A percentile compares a stretch with the other conserved stretches of the same genome.
These are phyloP conservation scores for Corythaixoides concolor DNA, from an alignment of 2,113 vertebrate species.

Conservation along the genomic window DNA sequence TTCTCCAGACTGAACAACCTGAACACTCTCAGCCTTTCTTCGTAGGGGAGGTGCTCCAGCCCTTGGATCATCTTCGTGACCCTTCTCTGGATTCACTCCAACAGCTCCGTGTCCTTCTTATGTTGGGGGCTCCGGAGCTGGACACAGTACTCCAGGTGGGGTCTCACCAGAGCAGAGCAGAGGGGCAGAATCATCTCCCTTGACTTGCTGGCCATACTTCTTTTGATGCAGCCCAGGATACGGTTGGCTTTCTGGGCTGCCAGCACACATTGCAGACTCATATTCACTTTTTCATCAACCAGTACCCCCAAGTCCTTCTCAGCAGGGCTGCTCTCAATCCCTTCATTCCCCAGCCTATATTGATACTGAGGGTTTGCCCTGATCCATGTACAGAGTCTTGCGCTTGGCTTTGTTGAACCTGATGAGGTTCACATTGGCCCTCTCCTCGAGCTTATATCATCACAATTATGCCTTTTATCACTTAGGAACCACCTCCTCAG, in stretches of 20 bases:
- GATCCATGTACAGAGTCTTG: no score
- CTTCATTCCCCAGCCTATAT: no score
- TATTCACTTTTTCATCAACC: neutral
- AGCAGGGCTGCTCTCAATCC: no score
- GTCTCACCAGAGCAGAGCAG: neutral
- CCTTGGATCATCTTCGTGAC: no score
- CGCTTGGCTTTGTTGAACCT: neutral
- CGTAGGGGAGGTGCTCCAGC: no score
- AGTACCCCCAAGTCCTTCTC: no score
- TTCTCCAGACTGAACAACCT: neutral
- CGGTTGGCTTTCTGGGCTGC: neutral
- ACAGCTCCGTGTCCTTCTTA: no score
- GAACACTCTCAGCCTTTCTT: neutral
- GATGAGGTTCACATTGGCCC: neutral
- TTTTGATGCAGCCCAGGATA: neutral
- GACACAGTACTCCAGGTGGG: no score
- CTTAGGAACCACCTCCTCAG: neutral
- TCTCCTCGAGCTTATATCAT: neutral
- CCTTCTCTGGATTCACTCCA: no score
- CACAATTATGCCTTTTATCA: neutral
- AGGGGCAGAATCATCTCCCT: neutral
- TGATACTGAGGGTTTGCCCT: no score
- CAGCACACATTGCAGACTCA: neutral
- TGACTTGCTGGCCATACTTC: neutral
- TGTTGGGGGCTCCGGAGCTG: no score